phyloP scores from a whole-genome alignment of 2,888 invertebrate species.

The Notodonta dromedarius region DNA sequence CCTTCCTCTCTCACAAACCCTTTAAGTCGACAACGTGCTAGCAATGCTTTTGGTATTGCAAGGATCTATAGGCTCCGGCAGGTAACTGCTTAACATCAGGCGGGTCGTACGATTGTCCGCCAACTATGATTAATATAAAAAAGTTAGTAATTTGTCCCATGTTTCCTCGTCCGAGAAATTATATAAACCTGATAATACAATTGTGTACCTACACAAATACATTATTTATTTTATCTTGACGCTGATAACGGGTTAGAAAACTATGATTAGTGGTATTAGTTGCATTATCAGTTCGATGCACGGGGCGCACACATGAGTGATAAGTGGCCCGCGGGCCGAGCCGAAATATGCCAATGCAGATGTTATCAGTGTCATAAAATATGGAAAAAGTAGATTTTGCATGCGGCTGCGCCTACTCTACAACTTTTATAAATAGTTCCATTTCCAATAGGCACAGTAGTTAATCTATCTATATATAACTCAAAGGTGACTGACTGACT shows the following conservation, averaged over 20 bases:
- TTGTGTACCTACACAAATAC: not conserved
- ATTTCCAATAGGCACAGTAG: too few relatives aligned
- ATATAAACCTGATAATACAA: not conserved
- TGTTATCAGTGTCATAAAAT: slow-evolving; percentile 4
- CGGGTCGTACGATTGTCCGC: too few relatives aligned
- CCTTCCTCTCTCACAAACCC: too few relatives aligned
- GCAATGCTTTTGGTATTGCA: too few relatives aligned
- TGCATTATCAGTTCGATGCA: slow-evolving; percentile 1
- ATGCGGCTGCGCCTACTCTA: not conserved
- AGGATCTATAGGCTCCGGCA: too few relatives aligned
- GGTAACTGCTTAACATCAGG: too few relatives aligned
- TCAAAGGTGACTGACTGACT: too few relatives aligned
- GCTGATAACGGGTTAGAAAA: slow-evolving; percentile 2
- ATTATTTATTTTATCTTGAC: not conserved
- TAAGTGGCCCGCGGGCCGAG: not conserved
- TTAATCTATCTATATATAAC: too few relatives aligned
- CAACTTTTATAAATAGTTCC: too few relatives aligned
- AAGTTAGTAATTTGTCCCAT: not conserved
- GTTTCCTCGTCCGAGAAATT: not conserved
- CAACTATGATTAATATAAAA: too few relatives aligned
- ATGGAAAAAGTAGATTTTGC: not conserved
- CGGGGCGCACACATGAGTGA: not conserved
- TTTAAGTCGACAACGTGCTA: too few relatives aligned
- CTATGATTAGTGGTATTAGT: slow-evolving; percentile 6
- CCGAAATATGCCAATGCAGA: not conserved